These are phyloP conservation scores for Cyrtodaria siliqua DNA, from an alignment of 2,888 invertebrate genomes.

Conservation along the genomic window DNA sequence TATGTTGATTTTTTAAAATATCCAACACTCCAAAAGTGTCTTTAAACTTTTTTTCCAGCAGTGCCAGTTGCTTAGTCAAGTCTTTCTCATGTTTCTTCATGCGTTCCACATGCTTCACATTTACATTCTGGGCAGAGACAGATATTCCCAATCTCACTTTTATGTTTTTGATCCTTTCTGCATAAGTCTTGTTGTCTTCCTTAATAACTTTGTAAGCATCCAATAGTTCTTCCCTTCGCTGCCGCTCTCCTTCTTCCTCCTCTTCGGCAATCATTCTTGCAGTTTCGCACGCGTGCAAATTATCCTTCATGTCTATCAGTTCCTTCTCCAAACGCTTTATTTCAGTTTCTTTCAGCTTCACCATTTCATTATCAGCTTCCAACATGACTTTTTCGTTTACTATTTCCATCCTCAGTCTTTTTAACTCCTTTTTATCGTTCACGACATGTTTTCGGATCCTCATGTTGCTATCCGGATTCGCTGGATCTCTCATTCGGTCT, in stretches of 20 bases:
- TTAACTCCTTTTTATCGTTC: conserved; percentile 60
- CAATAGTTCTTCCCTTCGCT: conserved; percentile 30
- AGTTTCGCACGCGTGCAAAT: conserved; percentile 30
- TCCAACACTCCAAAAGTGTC: conserved; percentile 45
- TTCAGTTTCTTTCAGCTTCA: conserved; percentile 28
- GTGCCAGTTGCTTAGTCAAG: conserved; percentile 30
- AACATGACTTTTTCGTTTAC: conserved; percentile 35
- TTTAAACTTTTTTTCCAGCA: conserved; percentile 48
- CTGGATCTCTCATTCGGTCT: conserved; percentile 59
- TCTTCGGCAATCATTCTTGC: conserved; percentile 33
- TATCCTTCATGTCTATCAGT: conserved; percentile 24
- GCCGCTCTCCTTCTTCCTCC: conserved; percentile 33
- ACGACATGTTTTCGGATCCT: conserved; percentile 51
- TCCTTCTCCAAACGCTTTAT: conserved; percentile 41
- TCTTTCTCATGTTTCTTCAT: conserved; percentile 41
- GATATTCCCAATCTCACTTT: conserved; percentile 50
- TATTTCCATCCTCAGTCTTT: conserved; percentile 42
- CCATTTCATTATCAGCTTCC: conserved; percentile 31
- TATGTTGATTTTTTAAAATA: conserved; percentile 51
- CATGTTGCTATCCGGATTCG: conserved; percentile 59
- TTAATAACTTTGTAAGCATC: conserved; percentile 35
- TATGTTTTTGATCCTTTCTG: conserved; percentile 45
- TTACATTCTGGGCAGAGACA: conserved; percentile 51
- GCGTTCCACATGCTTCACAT: conserved; percentile 33
- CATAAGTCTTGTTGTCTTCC: conserved; percentile 50